Percentiles rank a stretch among this genome's conserved stretches.
Evolutionary conservation across 2,797 vertebrate genomes (phyloP).

Genomic region (Mormyrops attenuatus): DNA sequence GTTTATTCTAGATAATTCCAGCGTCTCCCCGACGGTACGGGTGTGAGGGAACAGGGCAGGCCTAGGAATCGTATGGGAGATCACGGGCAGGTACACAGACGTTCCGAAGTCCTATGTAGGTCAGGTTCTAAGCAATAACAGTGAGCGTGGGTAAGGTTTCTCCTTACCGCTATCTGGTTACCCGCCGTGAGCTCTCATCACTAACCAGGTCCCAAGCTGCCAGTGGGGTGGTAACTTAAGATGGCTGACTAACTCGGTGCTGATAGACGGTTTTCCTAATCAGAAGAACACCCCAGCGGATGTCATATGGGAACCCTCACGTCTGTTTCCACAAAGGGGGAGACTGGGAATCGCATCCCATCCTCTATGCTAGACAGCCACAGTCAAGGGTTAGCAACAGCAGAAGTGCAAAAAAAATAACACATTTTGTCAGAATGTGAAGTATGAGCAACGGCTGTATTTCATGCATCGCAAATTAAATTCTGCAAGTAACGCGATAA

Average conservation of each 20-base stretch:
- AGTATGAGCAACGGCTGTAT: background rate
- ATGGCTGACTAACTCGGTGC: slow-evolving; percentile 45
- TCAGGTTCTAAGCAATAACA: slow-evolving; percentile 41
- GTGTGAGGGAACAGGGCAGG: slow-evolving; percentile 36
- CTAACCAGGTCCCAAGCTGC: slow-evolving; percentile 14
- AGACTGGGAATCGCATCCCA: background rate
- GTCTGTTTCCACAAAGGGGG: background rate
- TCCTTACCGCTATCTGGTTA: slow-evolving; percentile 30
- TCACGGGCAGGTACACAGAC: slow-evolving; percentile 49
- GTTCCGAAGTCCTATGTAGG: slow-evolving; percentile 55
- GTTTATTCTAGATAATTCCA: slow-evolving; percentile 59
- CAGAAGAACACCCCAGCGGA: slow-evolving; percentile 32
- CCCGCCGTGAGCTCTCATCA: slow-evolving; percentile 30
- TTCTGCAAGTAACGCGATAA: background rate
- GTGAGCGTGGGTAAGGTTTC: slow-evolving; percentile 31
- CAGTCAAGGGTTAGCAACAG: background rate
- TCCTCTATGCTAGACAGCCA: background rate
- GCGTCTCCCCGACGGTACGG: slow-evolving; percentile 41
- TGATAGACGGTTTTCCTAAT: slow-evolving; percentile 37
- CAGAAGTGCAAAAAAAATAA: background rate
- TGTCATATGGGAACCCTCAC: slow-evolving; percentile 25
- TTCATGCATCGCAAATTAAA: background rate
- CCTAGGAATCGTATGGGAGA: slow-evolving; percentile 20
- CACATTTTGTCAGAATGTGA: background rate
- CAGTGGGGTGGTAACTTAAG: slow-evolving; percentile 27